These are phyloP conservation scores for Brachionus rotundiformis DNA, from an alignment of 1,140 invertebrate genomes.

Conservation along the genomic window DNA sequence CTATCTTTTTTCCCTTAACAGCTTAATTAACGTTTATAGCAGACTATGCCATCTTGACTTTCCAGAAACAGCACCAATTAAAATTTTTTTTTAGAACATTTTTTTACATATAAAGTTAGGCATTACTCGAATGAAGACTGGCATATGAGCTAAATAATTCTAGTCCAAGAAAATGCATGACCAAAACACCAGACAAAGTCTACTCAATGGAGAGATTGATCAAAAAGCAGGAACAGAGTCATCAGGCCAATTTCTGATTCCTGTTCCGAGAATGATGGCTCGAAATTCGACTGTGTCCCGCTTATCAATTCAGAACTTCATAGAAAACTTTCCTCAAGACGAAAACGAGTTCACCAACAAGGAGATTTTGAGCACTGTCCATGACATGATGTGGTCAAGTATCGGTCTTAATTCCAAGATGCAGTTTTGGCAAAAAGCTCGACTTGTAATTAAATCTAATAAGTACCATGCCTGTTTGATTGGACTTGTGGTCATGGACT, in stretches of 20 bases:
- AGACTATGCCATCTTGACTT: not conserved
- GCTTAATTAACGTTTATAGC: not conserved
- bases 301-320: not conserved
- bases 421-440: not conserved
- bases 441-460: not conserved
- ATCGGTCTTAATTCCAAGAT: conserved; percentile 14
- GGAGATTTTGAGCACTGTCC: conserved; percentile 17
- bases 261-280: not conserved
- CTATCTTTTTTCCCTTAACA: not conserved
- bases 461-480: conserved; percentile 28
- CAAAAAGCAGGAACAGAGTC: not conserved
- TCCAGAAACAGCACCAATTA: not conserved
- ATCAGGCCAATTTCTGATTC: not conserved
- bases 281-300: not conserved
- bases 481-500: conserved; percentile 26
- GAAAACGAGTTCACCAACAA: conserved; percentile 20
- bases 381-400: conserved; percentile 1
- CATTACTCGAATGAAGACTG: not conserved
- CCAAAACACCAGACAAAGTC: not conserved
- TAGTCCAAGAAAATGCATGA: not conserved
- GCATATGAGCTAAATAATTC: not conserved
- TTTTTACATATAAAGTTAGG: not conserved
- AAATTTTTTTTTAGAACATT: not conserved
- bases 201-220: not conserved
- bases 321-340: not conserved